Evolutionary conservation across 2,888 invertebrate species (phyloP), one percentile per base, ranked within the genome.

Genomic region (Lottia gigantea): DNA sequence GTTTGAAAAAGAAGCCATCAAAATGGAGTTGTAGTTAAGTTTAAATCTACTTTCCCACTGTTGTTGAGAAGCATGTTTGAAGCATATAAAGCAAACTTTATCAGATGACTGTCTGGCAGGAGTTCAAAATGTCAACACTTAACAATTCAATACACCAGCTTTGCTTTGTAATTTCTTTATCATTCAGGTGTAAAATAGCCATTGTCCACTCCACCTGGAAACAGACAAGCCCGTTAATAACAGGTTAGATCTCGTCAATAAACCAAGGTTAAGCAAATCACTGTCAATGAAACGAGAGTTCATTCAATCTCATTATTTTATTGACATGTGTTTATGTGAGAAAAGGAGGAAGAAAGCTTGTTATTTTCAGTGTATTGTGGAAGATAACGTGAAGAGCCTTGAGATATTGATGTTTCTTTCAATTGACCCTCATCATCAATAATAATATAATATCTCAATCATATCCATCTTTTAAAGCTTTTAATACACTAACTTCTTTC

Each of bases 81-180:
- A 40, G 55, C 23, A 55, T 55, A 55, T 55, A 55, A 55, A 55
- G 23, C 23, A 55, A 19, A 23, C 55, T 55, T 55, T 55, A 55
- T 55, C 55, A 23, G 19, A 23, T 55, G 55, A 55, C 23, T 55
- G 55, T 55, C 55, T 55, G 19, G 19, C 55, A 40, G 23, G 55
- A 55, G 55, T 55, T 55, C 55, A 55, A 55, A 55, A 55, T 55
- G 55, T 55, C 55, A 55, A 19, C 55, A 55, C 55, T 55, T 55
- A 55, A 55, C 19, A 55, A 55, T 23, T 23, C 55, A 55, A 14
- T 23, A 19, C 55, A 23, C 55, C 23, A 55, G 19, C 23, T 55
- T 23, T 19, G 19, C 23, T 55, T 55, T 19, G 19, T 19, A 55
- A 23, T 23, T 55, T 55, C 55, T 55, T 19, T 55, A 55, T 23